Conservation (phyloP, 2,888 invertebrate species). For the Melangyna quadrimaculata region DNA sequence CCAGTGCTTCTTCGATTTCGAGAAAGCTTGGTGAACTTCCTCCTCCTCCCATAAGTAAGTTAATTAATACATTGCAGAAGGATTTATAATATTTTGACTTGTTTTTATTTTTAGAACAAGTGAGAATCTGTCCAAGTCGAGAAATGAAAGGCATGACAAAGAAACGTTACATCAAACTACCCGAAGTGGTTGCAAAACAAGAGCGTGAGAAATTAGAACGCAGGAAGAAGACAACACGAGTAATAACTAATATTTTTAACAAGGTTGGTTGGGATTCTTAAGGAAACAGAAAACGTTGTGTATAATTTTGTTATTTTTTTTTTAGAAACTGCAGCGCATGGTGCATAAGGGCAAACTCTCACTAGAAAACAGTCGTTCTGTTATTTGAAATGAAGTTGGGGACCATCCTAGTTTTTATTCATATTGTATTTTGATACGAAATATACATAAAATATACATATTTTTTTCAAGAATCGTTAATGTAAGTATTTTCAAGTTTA, state of each 20-base stretch:
- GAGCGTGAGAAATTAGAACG: conserved; percentile 84
- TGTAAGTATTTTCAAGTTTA: background rate
- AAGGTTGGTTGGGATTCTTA: conserved; percentile 82
- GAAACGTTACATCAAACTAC: conserved; percentile 86
- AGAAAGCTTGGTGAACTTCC: conserved; percentile 77
- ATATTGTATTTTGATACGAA: conserved; percentile 63
- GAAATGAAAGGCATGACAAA: conserved; percentile 85
- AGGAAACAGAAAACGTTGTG: background rate
- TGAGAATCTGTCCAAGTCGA: conserved; percentile 82
- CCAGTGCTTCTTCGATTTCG: conserved; percentile 76
- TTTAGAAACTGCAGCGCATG: conserved; percentile 79
- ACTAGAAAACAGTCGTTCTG: conserved; percentile 78
- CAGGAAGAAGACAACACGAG: conserved; percentile 86
- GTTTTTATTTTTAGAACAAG: conserved; percentile 78
- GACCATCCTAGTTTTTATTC: background rate
- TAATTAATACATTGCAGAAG: background rate
- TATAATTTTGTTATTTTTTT: conserved; percentile 16
- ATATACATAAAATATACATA: conserved; percentile 10
- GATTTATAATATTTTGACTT: background rate
- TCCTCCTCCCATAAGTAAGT: conserved; percentile 80
- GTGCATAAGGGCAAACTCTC: conserved; percentile 78
- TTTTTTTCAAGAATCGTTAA: background rate
- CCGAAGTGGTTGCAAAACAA: conserved; percentile 87
- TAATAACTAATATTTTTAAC: conserved; percentile 89
- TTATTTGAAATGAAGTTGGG: conserved; percentile 75